phyloP scores from a whole-genome alignment of 2,888 invertebrate species.

The Parascotia fuliginaria region DNA sequence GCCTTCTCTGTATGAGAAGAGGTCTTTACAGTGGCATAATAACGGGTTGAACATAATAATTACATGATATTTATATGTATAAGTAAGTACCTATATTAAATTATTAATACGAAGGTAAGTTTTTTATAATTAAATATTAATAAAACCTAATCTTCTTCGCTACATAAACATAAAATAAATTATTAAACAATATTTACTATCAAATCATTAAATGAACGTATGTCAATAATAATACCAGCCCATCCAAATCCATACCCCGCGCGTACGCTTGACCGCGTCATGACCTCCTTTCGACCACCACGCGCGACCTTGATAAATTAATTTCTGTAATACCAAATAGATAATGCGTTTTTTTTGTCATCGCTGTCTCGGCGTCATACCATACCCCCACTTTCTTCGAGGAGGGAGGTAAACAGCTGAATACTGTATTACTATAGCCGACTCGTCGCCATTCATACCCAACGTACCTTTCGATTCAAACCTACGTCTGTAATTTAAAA shows the following conservation, averaged over 20 bases:
- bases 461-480: conserved; percentile 32
- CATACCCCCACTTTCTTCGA: conserved; percentile 35
- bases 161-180: neutral
- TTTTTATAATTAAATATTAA: too few relatives aligned
- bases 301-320: conserved; percentile 34
- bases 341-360: conserved; percentile 14
- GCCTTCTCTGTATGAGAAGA: too few relatives aligned
- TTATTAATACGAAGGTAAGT: too few relatives aligned
- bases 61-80: too few relatives aligned
- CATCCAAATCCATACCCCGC: conserved; percentile 31
- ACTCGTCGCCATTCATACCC: conserved; percentile 31
- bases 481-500: conserved; percentile 16
- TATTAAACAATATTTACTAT: neutral
- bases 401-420: conserved; percentile 40
- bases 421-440: conserved; percentile 38
- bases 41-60: too few relatives aligned
- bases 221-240: conserved; percentile 5
- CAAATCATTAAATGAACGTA: neutral
- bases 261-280: conserved; percentile 12
- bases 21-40: too few relatives aligned
- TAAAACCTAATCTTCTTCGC: too few relatives aligned
- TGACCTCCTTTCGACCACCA: conserved; percentile 33
- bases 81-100: too few relatives aligned
- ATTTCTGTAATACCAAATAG: conserved; percentile 15
- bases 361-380: neutral